Conservation (phyloP, 2,888 invertebrate species). For the Dorcus parallelipipedus region DNA sequence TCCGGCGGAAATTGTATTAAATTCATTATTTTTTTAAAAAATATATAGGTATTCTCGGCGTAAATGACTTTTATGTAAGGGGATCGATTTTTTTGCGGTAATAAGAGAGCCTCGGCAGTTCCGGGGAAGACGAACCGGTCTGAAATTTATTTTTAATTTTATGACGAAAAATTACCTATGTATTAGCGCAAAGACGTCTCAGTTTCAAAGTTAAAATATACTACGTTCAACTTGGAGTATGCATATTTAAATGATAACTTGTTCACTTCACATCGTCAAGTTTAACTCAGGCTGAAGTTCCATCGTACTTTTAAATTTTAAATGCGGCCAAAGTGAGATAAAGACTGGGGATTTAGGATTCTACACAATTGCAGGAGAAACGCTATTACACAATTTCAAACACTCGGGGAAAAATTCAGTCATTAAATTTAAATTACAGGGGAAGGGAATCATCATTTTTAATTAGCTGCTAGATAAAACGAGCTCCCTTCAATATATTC, state of each 20-base stretch:
- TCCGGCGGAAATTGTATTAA: no score
- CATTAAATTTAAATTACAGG: neutral
- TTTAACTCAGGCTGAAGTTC: constrained; percentile 20
- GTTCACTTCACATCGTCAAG: constrained; percentile 18
- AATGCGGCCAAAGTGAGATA: constrained; percentile 17
- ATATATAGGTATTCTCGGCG: no score
- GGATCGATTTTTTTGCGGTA: no score
- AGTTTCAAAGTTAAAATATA: constrained; percentile 1
- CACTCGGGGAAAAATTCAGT: constrained; percentile 1
- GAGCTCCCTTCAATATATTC: no score
- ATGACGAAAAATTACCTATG: neutral
- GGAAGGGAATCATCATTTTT: no score
- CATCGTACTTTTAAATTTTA: constrained; percentile 21
- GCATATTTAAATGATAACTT: constrained; percentile 24
- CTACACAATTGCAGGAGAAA: constrained; percentile 7
- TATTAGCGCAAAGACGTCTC: neutral
- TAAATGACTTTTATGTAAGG: no score
- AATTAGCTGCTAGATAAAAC: no score
- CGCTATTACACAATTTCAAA: constrained; percentile 4
- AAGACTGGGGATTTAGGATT: constrained; percentile 15
- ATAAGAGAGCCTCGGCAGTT: no score
- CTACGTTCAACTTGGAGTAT: constrained; percentile 21
- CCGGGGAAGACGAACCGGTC: no score
- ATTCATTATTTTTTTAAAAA: no score
- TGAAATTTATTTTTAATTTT: neutral